Evolutionary conservation across 2,113 vertebrate species (phyloP).

Genomic region (Ranitomeya variabilis): DNA sequence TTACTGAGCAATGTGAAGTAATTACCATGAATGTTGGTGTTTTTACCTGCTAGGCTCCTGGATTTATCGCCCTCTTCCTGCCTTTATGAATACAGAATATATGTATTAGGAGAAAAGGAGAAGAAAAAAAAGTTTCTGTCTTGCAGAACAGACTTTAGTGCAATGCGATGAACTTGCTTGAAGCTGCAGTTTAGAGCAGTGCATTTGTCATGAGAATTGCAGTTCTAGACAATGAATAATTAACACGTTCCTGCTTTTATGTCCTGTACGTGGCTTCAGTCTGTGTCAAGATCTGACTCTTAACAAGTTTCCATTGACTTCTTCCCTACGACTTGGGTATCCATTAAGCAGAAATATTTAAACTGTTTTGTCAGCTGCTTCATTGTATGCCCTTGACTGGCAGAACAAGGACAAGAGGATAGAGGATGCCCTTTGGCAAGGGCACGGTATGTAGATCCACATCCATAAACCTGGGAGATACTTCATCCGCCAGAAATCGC

Average conservation of each 20-base stretch:
- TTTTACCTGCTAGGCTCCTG: constrained; percentile 31
- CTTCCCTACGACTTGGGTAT: not conserved
- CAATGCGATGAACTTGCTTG: not conserved
- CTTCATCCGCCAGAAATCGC: constrained; percentile 80
- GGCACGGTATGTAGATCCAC: constrained; percentile 76
- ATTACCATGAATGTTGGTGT: constrained; percentile 37
- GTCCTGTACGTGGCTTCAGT: not conserved
- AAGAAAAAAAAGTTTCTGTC: not conserved
- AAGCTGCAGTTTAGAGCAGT: constrained; percentile 15
- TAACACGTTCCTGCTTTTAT: constrained; percentile 6
- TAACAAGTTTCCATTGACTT: not conserved
- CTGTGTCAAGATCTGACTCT: constrained; percentile 20
- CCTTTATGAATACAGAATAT: constrained; percentile 37
- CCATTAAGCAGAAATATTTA: not conserved
- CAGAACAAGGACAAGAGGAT: constrained; percentile 79
- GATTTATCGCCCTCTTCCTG: constrained; percentile 32
- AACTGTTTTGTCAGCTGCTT: constrained; percentile 56
- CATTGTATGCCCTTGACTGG: constrained; percentile 69
- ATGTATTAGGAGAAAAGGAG: not conserved
- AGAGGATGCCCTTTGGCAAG: constrained; percentile 75
- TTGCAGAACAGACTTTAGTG: constrained; percentile 1
- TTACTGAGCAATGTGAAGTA: constrained; percentile 31
- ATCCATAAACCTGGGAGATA: constrained; percentile 81
- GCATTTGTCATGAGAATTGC: constrained; percentile 37
- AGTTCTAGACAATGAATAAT: constrained; percentile 40